Evolutionary conservation across 2,888 invertebrate genomes (phyloP).

Genomic region (Cheiracanthium punctorium): DNA sequence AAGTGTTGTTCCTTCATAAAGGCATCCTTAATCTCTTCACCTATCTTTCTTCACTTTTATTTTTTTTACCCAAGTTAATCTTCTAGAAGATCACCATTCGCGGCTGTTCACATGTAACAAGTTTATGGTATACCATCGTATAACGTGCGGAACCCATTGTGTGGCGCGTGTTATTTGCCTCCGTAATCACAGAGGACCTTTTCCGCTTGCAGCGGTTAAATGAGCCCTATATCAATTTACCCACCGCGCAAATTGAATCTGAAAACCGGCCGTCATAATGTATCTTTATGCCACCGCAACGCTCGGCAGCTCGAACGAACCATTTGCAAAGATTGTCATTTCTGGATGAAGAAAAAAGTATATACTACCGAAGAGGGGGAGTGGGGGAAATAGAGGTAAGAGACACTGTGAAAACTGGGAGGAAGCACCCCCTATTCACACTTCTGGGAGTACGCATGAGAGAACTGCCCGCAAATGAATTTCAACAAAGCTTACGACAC

Average conservation of each 20-base stretch:
- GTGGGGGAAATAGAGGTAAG: constrained; percentile 11
- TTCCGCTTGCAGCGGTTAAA: neutral
- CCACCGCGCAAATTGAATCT: neutral
- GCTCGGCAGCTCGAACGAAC: constrained; percentile 11
- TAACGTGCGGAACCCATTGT: neutral
- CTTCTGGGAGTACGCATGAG: constrained; percentile 48
- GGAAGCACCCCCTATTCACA: constrained; percentile 37
- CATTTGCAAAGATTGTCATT: constrained; percentile 30
- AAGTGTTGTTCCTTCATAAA: no score
- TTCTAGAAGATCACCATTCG: no score
- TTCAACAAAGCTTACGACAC: constrained; percentile 51
- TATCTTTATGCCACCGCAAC: constrained; percentile 21
- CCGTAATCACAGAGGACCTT: neutral
- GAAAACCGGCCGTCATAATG: neutral
- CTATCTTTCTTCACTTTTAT: no score
- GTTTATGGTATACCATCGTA: neutral
- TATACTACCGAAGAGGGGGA: no score
- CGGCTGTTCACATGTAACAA: neutral
- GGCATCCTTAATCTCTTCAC: no score
- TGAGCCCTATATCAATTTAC: neutral
- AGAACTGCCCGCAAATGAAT: constrained; percentile 51
- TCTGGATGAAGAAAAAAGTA: neutral
- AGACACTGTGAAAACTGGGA: constrained; percentile 23
- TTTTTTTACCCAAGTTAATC: no score
- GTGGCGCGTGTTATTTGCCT: neutral